phyloP scores from a whole-genome alignment of 2,113 vertebrate species.

The Mesembrinibis cayennensis region DNA sequence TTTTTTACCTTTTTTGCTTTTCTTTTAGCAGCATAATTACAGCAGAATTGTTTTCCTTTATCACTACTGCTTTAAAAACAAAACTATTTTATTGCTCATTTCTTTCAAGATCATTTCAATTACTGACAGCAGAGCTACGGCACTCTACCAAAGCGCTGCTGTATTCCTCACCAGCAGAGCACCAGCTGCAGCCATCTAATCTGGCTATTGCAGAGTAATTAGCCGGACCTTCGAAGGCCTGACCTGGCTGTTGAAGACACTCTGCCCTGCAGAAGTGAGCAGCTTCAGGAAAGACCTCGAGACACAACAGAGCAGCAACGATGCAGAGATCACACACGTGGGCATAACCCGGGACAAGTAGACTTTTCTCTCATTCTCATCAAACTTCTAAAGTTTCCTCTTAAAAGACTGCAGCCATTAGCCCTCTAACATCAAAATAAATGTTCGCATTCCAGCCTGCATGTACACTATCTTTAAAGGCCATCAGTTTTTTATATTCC shows the following conservation, averaged over 20 bases:
- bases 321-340: background rate
- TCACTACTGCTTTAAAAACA: background rate
- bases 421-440: background rate
- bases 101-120: background rate
- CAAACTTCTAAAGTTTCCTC: background rate
- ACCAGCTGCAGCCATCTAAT: background rate
- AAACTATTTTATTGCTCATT: background rate
- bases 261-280: background rate
- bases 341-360: background rate
- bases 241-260: background rate
- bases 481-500: background rate
- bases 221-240: background rate
- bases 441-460: background rate
- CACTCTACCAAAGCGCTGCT: accelerated
- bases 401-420: conserved; percentile 1
- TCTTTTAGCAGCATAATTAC: background rate
- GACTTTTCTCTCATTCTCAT: background rate
- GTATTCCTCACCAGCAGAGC: background rate
- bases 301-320: background rate
- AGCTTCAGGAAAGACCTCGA: background rate
- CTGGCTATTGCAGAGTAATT: background rate
- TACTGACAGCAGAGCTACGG: background rate
- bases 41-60: background rate
- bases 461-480: background rate
- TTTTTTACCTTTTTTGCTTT: background rate